Evolutionary conservation across 2,113 vertebrate genomes (phyloP), one percentile per base, ranked within the genome.

Genomic region (Cisticola juncidis): DNA sequence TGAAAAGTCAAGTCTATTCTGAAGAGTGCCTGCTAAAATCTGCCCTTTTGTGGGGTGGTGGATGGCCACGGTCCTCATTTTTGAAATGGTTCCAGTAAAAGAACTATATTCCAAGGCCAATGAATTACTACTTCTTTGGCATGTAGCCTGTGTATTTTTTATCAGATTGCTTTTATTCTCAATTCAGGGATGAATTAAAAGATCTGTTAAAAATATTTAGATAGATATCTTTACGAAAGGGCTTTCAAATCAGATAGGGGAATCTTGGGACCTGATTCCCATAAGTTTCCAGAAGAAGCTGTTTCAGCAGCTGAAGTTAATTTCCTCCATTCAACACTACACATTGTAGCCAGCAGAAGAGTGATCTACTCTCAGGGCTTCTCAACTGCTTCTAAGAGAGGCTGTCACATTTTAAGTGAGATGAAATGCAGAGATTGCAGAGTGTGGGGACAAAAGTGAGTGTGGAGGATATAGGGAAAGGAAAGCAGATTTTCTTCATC

Each of bases 111-210:
- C 86, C 77, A 80, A 74, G 45, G 40, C 79, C 21, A 80, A 8
- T 95, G 85, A 87, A 47, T 61, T 85, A 47, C 44, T 92, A 9
- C 72, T 82, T 45, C 38, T 92, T 81, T 92, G 89, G 92, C 82
- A 38, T 17, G 9, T 53, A 76, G 85, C 80, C 72, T 74, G 6
- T 58, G 38, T 90, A 36, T 73, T 95, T 90, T 87, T 92, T 68
- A 93, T 92, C 82, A 78, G 72, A 83, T 86, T 91, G 62, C 71
- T 94, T 94, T 94, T 95, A 83, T 95, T 87, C 82, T 91, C 76
- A 71, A 65, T 82, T 90, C 65, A 78, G 66, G 48, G 40, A 85
- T 93, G 88, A 97, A 94, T 86, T 36, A 87, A 94, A 86, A 88
- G 81, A 82, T 90, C 61, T 72, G 31, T 81, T 81, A 16, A 90